Base-by-base conservation (phyloP, 1,140 invertebrate species). In the Drosophila watanabei region DNA sequence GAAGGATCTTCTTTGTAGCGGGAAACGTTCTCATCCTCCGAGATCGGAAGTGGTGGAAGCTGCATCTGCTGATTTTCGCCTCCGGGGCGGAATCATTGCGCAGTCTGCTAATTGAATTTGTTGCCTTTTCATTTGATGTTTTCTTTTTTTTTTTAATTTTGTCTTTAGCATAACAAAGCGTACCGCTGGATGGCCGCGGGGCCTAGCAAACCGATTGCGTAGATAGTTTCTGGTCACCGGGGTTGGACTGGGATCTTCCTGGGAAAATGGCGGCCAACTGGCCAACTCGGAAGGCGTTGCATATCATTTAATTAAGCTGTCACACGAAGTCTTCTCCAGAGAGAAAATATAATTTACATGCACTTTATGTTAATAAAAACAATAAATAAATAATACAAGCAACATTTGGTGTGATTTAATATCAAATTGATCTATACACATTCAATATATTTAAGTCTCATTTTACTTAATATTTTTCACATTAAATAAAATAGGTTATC, bases 301-400 rank as follows among this genome's bases (percentile, higher is more conserved):
- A 43, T 56, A 80, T 85, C 78, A 62, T 81, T 90, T 89, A 89
- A 89, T 89, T 86, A 91, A 89, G 82, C 63, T 82, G 82, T 82
- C 86, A 75, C 75, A 89, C 78, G 81, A 81, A 81, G 49, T 57
- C 56, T 46, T 43, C n/a, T 14, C 13, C 45, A 57, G 20, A 13
- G 33, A 13, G 6, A 57, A 56, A 39, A 57, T n/a, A 39, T n/a
- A 16, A 16, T 24, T 24, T 16, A 24, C 4, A 10, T 3, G 0
- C 2, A 51, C n/a, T 10, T 24, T 9, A 4, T 28, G 8, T n/a
- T 30, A 5, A 4, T 32, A 18, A 13, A 30, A 11, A 11, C 16
- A 28, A 8, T 28, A n/a, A 49, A n/a, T 49, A 24, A 51, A 28
- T 16, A 16, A 9, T 3, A 49, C 2, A 16, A 9, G 10, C 7